phyloP scores from a whole-genome alignment of 2,113 vertebrate genomes.

The Falco punctatus region DNA sequence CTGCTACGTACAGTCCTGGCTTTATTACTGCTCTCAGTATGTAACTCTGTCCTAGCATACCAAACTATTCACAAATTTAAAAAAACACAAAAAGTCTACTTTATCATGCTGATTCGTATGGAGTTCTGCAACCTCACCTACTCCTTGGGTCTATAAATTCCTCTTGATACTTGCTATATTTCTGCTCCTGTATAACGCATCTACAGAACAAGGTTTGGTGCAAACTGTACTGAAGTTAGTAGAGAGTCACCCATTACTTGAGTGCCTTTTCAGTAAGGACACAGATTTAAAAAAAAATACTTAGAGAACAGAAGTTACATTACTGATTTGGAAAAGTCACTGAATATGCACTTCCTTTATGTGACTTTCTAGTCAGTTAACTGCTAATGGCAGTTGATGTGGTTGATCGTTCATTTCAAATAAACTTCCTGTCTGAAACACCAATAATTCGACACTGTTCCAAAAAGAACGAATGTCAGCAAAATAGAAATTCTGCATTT shows the following conservation, averaged over 20 bases:
- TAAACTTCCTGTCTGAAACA: not conserved
- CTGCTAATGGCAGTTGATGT: not conserved
- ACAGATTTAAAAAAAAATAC: not conserved
- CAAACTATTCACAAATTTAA: not conserved
- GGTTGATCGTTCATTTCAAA: not conserved
- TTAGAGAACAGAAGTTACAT: not conserved
- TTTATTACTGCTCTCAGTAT: not conserved
- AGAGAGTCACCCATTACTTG: not conserved
- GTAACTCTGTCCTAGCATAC: not conserved
- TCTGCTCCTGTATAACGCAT: not conserved
- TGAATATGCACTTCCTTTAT: not conserved
- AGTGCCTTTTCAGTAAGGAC: not conserved
- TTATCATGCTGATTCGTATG: not conserved
- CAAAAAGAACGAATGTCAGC: not conserved
- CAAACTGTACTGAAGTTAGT: not conserved
- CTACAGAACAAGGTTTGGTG: not conserved
- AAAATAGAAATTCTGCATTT: not conserved
- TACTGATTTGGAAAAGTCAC: not conserved
- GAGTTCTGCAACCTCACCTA: not conserved
- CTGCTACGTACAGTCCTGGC: not conserved
- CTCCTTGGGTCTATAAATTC: not conserved
- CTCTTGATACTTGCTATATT: not conserved
- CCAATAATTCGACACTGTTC: not conserved
- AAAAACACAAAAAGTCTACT: not conserved
- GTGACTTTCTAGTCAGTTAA: slow-evolving; percentile 6